phyloP scores from a whole-genome alignment of 2,888 invertebrate genomes.

The Lepidonotus clava region DNA sequence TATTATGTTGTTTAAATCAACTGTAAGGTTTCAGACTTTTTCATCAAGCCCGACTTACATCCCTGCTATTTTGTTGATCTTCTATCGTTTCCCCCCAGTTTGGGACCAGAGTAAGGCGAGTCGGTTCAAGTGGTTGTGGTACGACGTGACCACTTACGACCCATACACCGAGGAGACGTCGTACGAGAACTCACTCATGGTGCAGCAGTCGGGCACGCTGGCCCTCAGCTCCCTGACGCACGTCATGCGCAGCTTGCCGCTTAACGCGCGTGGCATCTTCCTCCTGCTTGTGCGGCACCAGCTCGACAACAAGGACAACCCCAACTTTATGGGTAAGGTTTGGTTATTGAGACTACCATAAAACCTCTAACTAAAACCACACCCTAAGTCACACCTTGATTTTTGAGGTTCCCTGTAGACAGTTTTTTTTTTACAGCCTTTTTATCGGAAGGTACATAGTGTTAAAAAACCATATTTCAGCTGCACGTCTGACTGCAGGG shows the following conservation, averaged over 20 bases:
- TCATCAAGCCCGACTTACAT: too few species aligned
- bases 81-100: constrained; percentile 86
- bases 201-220: constrained; percentile 85
- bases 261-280: constrained; percentile 88
- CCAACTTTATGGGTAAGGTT: constrained; percentile 87
- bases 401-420: too few species aligned
- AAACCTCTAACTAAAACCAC: too few species aligned
- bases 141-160: constrained; percentile 91
- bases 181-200: constrained; percentile 88
- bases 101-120: constrained; percentile 94
- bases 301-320: constrained; percentile 86
- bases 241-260: constrained; percentile 93
- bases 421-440: too few species aligned
- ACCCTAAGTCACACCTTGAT: too few species aligned
- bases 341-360: not conserved
- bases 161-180: constrained; percentile 88
- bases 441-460: too few species aligned
- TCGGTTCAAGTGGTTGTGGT: constrained; percentile 94
- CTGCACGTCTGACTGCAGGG: too few species aligned
- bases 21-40: too few species aligned
- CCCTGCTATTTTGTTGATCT: too few species aligned
- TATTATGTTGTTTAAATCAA: too few species aligned
- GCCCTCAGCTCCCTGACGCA: constrained; percentile 91
- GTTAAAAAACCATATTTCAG: too few species aligned
- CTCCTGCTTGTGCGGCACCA: constrained; percentile 90